phyloP scores from a whole-genome alignment of 2,888 invertebrate species.

The Dicyrtoma fusca region DNA sequence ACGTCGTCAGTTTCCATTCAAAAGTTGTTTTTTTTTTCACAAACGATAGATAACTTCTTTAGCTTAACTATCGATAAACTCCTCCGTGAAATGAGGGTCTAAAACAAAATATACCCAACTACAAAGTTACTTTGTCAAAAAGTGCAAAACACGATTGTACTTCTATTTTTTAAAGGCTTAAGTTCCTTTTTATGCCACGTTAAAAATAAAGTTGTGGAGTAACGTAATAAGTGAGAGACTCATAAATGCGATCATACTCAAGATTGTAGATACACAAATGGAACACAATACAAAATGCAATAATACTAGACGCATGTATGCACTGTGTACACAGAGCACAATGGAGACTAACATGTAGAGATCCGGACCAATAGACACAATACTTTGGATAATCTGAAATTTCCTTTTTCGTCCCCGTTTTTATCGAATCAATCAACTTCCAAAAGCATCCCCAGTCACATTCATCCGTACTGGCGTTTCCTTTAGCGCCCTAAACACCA shows the following conservation, averaged over 20 bases:
- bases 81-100: too few species aligned
- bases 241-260: neutral
- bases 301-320: neutral
- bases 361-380: neutral
- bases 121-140: too few species aligned
- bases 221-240: too few species aligned
- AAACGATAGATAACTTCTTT: too few species aligned
- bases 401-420: conserved; percentile 1
- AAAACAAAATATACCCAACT: too few species aligned
- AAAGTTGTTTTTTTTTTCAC: too few species aligned
- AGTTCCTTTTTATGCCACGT: too few species aligned
- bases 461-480: neutral
- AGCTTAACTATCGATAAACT: too few species aligned
- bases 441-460: neutral
- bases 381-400: neutral
- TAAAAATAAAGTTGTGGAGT: too few species aligned
- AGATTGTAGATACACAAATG: neutral
- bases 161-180: too few species aligned
- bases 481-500: neutral
- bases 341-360: neutral
- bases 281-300: neutral
- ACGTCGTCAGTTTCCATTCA: too few species aligned
- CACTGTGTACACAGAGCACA: neutral
- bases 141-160: too few species aligned
- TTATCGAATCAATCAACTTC: conserved; percentile 22